Evolutionary conservation across 2,888 invertebrate genomes (phyloP), one percentile per base, ranked within the genome.

Genomic region (Ochropleura plecta): DNA sequence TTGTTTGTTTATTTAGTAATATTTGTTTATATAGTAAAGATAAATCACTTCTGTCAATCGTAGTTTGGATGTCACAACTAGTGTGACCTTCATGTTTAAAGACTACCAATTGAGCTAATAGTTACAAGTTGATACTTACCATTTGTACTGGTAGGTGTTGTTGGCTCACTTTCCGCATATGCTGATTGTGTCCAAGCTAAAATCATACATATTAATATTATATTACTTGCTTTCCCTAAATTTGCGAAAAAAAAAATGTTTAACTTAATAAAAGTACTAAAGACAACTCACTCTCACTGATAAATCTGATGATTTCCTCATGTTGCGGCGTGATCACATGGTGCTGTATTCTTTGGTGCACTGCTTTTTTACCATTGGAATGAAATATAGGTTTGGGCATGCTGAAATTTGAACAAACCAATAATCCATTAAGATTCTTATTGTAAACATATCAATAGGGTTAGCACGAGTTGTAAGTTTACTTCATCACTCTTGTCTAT

Each of bases 341-440:
- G 93, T 97, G 94, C 92, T 97, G 90, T 97, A 97, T 94, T 96
- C 97, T 94, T 91, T 95, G 96, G 94, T 97, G 96, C 93, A 97
- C 95, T 97, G 97, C 90, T 90, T 97, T 97, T 93, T 97, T 97
- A 82, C 97, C 97, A 93, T 97, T 97, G 93, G 97, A 97, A 94
- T 98, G 98, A 94, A 98, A 98, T 88, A 98, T 97, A 87, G 98
- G 98, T 92, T 98, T 98, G 70, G 98, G 98, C 94, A 97, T 97
- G 93, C 98, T 98, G 95, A 91, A 97, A 94, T 77, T 69, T 7
- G 94, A 80, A 86, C 20, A 81, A 74, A 76, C 67, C 73, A 82
- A 30, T 69, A 80, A 55, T 53, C 59, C 30, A 68, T 62, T 73
- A 67, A 70, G 71, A 64, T 76, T 73, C 20, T 20, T 73, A 0